Evolutionary conservation across 2,888 invertebrate genomes (phyloP).

Genomic region (Cheilosia soror): DNA sequence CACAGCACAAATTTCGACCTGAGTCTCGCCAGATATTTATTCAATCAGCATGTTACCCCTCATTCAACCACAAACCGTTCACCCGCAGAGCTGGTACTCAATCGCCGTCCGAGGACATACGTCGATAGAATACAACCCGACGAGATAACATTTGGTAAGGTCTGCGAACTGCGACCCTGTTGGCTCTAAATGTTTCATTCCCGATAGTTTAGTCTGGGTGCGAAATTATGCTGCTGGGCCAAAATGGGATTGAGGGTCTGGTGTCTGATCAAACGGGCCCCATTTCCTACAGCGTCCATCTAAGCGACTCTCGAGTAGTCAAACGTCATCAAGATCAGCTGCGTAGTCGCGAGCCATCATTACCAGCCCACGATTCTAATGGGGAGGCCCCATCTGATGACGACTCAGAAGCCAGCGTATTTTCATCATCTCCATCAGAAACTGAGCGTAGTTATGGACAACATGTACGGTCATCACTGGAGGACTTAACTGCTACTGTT

Average conservation of each 20-base stretch:
- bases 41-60: conserved; percentile 28
- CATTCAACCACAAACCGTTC: conserved; percentile 5
- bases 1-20: conserved; percentile 9
- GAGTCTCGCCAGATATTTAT: conserved; percentile 22
- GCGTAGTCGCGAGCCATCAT: not conserved
- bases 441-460: too few species aligned
- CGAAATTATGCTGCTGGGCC: conserved; percentile 35
- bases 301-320: conserved; percentile 29
- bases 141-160: conserved; percentile 22
- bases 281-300: conserved; percentile 25
- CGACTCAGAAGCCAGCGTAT: not conserved
- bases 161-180: not conserved
- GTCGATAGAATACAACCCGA: conserved; percentile 25
- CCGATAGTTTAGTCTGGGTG: conserved; percentile 29
- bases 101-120: conserved; percentile 4
- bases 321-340: conserved; percentile 41
- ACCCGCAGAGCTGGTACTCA: conserved; percentile 12
- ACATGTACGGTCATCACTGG: too few species aligned
- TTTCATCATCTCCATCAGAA: not conserved
- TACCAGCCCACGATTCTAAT: not conserved
- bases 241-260: conserved; percentile 16
- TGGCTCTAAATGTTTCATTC: conserved; percentile 18
- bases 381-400: not conserved
- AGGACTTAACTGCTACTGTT: too few species aligned
- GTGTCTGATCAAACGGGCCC: conserved; percentile 12